Percentiles rank a stretch among this genome's conserved stretches.
These are phyloP conservation scores for Dufourea novaeangliae DNA, from an alignment of 1,140 invertebrate genomes.

Conservation along the genomic window DNA sequence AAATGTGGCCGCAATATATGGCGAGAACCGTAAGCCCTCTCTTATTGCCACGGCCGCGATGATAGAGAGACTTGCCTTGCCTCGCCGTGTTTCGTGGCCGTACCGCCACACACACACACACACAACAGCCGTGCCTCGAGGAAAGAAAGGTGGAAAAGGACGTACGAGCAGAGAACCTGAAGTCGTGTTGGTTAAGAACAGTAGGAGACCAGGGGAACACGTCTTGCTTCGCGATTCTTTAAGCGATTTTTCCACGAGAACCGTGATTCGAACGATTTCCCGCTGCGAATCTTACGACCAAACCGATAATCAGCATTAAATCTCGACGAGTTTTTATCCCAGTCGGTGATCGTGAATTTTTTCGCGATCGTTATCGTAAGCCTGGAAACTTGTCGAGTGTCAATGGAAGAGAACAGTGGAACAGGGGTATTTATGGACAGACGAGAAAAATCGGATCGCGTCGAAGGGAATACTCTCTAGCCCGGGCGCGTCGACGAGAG, in stretches of 20 bases:
- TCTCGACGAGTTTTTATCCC: constrained; percentile 39
- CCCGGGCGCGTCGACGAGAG: constrained; percentile 49
- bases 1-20: constrained; percentile 81
- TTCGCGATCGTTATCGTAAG: constrained; percentile 17
- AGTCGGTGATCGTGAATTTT: constrained; percentile 18
- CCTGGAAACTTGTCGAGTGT: no score
- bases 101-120: not conserved
- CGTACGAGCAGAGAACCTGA: not conserved
- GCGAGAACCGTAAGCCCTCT: constrained; percentile 75
- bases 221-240: no score
- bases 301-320: constrained; percentile 61
- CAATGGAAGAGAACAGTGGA: not conserved
- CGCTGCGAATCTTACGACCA: constrained; percentile 8
- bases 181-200: no score
- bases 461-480: constrained; percentile 31
- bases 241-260: not conserved
- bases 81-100: constrained; percentile 46
- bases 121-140: no score
- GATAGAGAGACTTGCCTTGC: constrained; percentile 67
- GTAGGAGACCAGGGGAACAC: no score
- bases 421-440: constrained; percentile 1
- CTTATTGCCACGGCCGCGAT: constrained; percentile 74
- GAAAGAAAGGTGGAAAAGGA: constrained; percentile 15
- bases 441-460: constrained; percentile 18
- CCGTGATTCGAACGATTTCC: not conserved